These are phyloP conservation scores for Artemisiospiza belli DNA, from an alignment of 2,113 vertebrate species.

Conservation along the genomic window DNA sequence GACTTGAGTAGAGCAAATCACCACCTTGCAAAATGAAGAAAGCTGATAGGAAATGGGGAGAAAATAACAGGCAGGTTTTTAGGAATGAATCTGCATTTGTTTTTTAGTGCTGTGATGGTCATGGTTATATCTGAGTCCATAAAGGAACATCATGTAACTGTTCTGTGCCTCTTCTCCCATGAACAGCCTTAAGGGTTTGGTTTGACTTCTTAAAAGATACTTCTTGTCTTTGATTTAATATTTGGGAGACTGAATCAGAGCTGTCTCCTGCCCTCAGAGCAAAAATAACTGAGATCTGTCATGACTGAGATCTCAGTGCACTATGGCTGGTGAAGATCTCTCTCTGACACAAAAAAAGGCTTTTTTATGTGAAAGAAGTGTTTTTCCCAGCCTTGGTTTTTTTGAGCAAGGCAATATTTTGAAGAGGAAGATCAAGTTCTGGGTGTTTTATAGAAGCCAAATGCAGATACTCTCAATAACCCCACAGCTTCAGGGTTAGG, in stretches of 20 bases:
- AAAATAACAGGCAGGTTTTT: background rate
- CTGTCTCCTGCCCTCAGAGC: background rate
- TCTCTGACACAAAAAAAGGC: accelerated
- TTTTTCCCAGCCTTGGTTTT: background rate
- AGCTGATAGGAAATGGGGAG: background rate
- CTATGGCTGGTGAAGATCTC: background rate
- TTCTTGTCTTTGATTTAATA: background rate
- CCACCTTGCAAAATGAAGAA: background rate
- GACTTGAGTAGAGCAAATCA: background rate
- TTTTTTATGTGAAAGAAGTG: background rate
- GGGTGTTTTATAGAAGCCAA: background rate
- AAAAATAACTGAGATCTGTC: background rate
- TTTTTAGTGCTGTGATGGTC: background rate
- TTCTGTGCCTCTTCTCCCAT: background rate
- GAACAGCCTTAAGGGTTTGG: background rate
- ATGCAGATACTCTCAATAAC: background rate
- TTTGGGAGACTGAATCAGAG: background rate
- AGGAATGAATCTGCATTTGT: background rate
- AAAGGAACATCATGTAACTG: background rate
- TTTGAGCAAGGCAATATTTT: background rate
- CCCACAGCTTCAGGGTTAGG: background rate
- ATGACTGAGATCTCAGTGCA: background rate
- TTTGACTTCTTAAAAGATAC: background rate
- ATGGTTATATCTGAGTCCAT: background rate
- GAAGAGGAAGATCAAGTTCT: background rate